phyloP scores from a whole-genome alignment of 2,888 invertebrate genomes.

The Andrena hattorfiana region DNA sequence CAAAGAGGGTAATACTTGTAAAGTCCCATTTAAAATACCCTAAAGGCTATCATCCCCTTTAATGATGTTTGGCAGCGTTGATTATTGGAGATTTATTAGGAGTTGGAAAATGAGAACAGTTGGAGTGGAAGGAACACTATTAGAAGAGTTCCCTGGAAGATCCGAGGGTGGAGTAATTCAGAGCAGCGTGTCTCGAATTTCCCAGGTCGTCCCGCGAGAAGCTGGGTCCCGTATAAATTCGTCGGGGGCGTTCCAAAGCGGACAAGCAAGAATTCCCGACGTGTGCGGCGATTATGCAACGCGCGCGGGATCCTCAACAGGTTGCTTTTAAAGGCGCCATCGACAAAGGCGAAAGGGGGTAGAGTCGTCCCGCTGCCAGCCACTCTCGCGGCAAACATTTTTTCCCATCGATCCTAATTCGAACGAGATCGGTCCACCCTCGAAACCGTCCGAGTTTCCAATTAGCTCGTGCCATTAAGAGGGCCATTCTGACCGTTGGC shows the following conservation, averaged over 20 bases:
- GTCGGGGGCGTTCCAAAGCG: slow-evolving; percentile 19
- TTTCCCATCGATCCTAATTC: slow-evolving; percentile 35
- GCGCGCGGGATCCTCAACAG: slow-evolving; percentile 58
- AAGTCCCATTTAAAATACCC: too few relatives aligned
- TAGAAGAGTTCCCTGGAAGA: neutral
- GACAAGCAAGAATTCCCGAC: slow-evolving; percentile 14
- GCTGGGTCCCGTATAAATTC: slow-evolving; percentile 10
- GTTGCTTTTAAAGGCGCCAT: slow-evolving; percentile 64
- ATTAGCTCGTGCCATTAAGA: slow-evolving; percentile 20
- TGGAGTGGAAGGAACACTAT: too few relatives aligned
- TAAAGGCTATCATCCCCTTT: too few relatives aligned
- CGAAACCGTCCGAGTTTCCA: slow-evolving; percentile 9
- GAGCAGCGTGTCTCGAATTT: neutral
- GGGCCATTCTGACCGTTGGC: slow-evolving; percentile 14
- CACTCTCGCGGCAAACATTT: slow-evolving; percentile 27
- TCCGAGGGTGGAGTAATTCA: neutral
- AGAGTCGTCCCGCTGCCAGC: slow-evolving; percentile 7
- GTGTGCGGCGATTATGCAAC: slow-evolving; percentile 36
- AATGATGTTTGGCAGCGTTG: too few relatives aligned
- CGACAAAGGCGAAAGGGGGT: slow-evolving; percentile 43
- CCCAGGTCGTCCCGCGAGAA: neutral
- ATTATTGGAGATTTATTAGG: too few relatives aligned
- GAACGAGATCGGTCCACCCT: slow-evolving; percentile 15
- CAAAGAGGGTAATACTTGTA: too few relatives aligned
- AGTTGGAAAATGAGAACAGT: too few relatives aligned